Percentiles rank a stretch among this genome's conserved stretches.
These are phyloP conservation scores for Myxocyprinus asiaticus DNA, from an alignment of 2,113 vertebrate species.

Conservation along the genomic window DNA sequence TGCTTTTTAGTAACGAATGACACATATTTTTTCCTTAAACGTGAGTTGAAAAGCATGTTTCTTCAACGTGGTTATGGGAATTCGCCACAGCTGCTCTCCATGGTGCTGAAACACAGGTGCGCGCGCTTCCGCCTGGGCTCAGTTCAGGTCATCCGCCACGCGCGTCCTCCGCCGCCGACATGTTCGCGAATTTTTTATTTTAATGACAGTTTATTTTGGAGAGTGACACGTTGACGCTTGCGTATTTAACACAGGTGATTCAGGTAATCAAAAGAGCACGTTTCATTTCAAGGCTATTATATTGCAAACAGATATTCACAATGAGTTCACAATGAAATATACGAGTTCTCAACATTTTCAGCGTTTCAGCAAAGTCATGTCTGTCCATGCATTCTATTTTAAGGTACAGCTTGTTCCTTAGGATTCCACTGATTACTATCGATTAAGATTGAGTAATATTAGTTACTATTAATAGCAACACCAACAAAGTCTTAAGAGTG, in stretches of 20 bases:
- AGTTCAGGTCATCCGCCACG: constrained; percentile 25
- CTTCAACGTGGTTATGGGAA: background rate
- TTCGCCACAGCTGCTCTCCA: constrained; percentile 54
- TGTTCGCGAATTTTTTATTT: background rate
- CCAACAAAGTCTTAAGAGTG: too few species aligned
- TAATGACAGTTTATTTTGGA: background rate
- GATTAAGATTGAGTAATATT: background rate
- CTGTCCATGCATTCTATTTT: background rate
- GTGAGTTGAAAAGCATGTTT: background rate
- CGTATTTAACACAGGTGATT: background rate
- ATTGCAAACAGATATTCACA: background rate
- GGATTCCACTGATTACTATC: background rate
- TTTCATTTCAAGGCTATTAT: background rate
- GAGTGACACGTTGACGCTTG: background rate
- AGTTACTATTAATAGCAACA: background rate
- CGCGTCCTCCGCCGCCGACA: background rate
- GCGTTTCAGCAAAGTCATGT: background rate
- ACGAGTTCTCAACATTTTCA: background rate
- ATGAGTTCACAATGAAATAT: too few species aligned
- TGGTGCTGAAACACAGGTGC: constrained; percentile 58
- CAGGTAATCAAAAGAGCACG: background rate
- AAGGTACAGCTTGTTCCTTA: background rate
- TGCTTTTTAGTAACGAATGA: background rate
- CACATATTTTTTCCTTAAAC: background rate
- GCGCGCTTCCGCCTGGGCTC: constrained; percentile 6